phyloP scores from a whole-genome alignment of 53 echinoderm and acorn worm genomes.

The Hippasteria phrygiana region DNA sequence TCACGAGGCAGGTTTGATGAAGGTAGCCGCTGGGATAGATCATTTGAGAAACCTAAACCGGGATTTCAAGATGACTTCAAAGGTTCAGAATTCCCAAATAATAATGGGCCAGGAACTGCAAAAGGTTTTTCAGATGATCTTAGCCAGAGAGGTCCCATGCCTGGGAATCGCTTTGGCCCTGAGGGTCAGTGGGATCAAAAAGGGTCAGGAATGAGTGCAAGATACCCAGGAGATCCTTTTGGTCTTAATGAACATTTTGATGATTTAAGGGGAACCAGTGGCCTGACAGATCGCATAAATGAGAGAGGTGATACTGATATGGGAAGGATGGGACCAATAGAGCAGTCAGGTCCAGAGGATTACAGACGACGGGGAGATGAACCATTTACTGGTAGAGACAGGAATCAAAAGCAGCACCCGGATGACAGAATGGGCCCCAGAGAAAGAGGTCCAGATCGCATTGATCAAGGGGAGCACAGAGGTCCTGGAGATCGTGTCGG shows the following conservation, averaged over 20 bases:
- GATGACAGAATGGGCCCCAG: background rate
- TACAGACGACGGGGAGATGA: constrained; percentile 20
- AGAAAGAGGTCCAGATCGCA: constrained; percentile 2
- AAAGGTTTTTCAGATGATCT: background rate
- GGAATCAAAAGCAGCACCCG: constrained; percentile 6
- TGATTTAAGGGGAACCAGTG: constrained; percentile 21
- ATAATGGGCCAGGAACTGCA: background rate
- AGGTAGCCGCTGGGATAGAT: constrained; percentile 25
- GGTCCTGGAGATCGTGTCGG: constrained; percentile 10
- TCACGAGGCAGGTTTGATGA: constrained; percentile 6
- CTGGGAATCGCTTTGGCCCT: background rate
- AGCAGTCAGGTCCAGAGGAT: background rate
- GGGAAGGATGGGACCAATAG: background rate
- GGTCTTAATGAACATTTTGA: constrained; percentile 47
- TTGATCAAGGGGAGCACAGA: background rate
- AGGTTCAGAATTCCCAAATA: constrained; percentile 2
- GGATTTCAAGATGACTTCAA: constrained; percentile 16
- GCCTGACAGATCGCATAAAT: background rate
- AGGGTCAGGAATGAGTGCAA: background rate
- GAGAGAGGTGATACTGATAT: background rate
- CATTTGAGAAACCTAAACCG: constrained; percentile 13
- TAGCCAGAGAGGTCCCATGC: background rate
- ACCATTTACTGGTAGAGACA: constrained; percentile 10
- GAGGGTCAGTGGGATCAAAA: constrained; percentile 1
- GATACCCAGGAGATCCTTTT: constrained; percentile 34